Percentiles rank a stretch among this genome's conserved stretches.
phyloP scores from a whole-genome alignment of 2,113 vertebrate genomes.

The Setophaga petechia region DNA sequence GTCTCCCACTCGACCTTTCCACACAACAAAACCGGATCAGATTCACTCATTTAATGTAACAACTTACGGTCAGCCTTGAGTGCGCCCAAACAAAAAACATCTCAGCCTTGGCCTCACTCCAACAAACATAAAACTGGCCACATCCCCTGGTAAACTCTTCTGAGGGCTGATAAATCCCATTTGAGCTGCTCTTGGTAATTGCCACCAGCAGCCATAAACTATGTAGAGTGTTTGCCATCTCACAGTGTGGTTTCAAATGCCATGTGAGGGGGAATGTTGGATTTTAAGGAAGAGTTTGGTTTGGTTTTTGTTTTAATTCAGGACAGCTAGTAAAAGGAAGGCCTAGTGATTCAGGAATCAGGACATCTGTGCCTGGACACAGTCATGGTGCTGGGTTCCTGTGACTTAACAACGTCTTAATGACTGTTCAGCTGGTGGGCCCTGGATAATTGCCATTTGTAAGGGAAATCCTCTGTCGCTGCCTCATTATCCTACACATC shows the following conservation, averaged over 20 bases:
- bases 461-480: constrained; percentile 23
- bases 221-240: constrained; percentile 16
- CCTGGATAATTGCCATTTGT: constrained; percentile 12
- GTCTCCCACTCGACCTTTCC: neutral
- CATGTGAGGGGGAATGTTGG: neutral
- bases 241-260: neutral
- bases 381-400: neutral
- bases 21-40: neutral
- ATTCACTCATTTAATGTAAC: neutral
- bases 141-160: constrained; percentile 37
- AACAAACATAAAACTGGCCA: constrained; percentile 9
- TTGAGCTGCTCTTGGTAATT: neutral
- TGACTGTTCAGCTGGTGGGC: neutral
- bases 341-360: neutral
- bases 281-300: neutral
- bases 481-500: neutral
- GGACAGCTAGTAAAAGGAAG: neutral
- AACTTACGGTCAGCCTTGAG: constrained; percentile 6
- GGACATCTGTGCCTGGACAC: neutral
- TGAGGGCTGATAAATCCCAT: neutral
- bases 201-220: constrained; percentile 16
- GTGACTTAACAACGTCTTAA: neutral
- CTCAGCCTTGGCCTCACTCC: constrained; percentile 10
- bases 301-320: neutral
- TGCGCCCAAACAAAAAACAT: neutral